Evolutionary conservation across 1,140 invertebrate genomes (phyloP), one percentile per base, ranked within the genome.

Genomic region (Trichonephila clavipes): DNA sequence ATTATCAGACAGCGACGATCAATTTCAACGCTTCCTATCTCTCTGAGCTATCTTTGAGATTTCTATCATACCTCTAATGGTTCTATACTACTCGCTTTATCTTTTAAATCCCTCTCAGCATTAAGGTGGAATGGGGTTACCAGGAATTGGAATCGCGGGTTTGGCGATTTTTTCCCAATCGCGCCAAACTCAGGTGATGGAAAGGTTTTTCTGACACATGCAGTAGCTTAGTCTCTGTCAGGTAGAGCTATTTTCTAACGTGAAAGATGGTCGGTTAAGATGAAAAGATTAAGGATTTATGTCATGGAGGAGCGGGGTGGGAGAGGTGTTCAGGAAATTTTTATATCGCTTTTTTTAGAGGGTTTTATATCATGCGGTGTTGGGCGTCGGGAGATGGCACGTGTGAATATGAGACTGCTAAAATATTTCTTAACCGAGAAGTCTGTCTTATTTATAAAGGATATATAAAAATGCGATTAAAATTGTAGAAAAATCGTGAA

Each of bases 71-170:
- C n/a, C 77, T 90, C 89, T 90, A 90, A 90, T 90, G 89, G 89
- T 82, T 82, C 89, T 90, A 69, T 82, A 82, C 89, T 90, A 82
- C 72, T 82, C 19, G 69, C 62, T 90, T 90, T 90, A 90, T 90
- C 89, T 90, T 90, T 90, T 90, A 90, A 90, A 90, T 90, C 89
- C 89, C 89, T 90, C 89, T 90, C 89, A 90, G 89, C 89, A 90
- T 90, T 90, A 90, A 62, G 77, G 59, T 81, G 28, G 34, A 62
- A 90, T 77, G 24, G 51, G 89, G 88, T 89, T 89, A 64, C 62
- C 28, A 66, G 58, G 34, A 24, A 24, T 89, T 58, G 16, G 19
- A 64, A 14, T 88, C 10, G n/a, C 28, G 34, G n/a, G 59, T 21
- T 88, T 88, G 86, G 86, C 58, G 59, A 64, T 12, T 2, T 34